Evolutionary conservation across 2,797 vertebrate species (phyloP), one percentile per base, ranked within the genome.

Genomic region (Dromococcyx pavoninus): DNA sequence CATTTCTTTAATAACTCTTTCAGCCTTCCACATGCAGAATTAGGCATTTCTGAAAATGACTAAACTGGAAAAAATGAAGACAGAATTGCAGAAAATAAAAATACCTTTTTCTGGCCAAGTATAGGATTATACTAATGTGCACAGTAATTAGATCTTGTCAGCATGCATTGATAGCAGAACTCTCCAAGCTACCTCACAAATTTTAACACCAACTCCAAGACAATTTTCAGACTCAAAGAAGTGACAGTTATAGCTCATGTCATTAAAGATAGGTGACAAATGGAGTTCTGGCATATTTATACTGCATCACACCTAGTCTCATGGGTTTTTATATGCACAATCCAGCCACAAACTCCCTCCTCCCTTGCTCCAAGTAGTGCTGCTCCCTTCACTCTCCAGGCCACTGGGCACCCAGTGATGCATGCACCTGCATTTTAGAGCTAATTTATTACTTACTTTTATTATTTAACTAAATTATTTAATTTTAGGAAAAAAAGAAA

Each of bases 401-500:
- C 14, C 60, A 46, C 17, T 6, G 21, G 27, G 12, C 51, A 62
- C 30, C 43, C 10, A 22, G 10, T 0, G 0, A 43, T 3, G 5
- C 35, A 6, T 2, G 41, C 2, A 51, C 17, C 0, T 39, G 15
- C 2, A 53, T 60, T 80, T 58, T n/a, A 67, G 23, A 58, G 46
- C 32, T 51, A 50, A 50, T 37, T 33, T 25, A 54, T 2, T 9
- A 6, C 4, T 2, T 9, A 6, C 4, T 32, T 69, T 33, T 11
- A 37, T 75, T n/a, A 35, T 27, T 5, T 32, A 27, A 25, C 7
- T 30, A 25, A 28, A 35, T 21, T 48, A 16, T 18, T 61, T 44
- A 18, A 27, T 69, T 86, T 88, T 8, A 50, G 65, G 24, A 72
- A 65, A 57, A 83, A 5, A 33, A 87, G 24, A 33, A 70, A 28